Evolutionary conservation across 2,888 invertebrate genomes (phyloP), one percentile per base, ranked within the genome.

Genomic region (Autographa pulchrina): DNA sequence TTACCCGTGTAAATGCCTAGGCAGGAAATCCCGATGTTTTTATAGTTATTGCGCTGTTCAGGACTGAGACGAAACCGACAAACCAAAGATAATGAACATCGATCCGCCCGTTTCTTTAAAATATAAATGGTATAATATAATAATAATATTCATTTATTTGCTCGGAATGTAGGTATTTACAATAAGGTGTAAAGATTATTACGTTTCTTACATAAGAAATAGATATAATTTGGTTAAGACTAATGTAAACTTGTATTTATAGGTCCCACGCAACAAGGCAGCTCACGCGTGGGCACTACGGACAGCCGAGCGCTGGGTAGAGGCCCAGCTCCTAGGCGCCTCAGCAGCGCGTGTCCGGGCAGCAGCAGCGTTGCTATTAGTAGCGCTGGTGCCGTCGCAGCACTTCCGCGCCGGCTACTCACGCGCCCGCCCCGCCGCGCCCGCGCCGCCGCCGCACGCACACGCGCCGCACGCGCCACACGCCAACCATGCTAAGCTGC

Each of bases 211-310:
- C n/a, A n/a, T n/a, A n/a, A n/a, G n/a, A n/a, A n/a, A n/a, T n/a
- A n/a, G n/a, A n/a, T n/a, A n/a, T n/a, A n/a, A n/a, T n/a, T n/a
- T n/a, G n/a, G n/a, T n/a, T n/a, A n/a, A n/a, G n/a, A 25, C 25
- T 6, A 48, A n/a, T 6, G 48, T n/a, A 16, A n/a, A 8, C 1
- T 0, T 18, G 20, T 56, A 9, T 20, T 9, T 2, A 11, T 90
- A 89, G 96, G 97, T 97, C 1, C 98, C 98, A 0, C 97, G 99
- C 74, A 99, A 99, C 93, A 98, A 99, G 90, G 96, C 98, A 63
- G 98, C 98, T 0, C 99, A 99, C 92, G 97, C 98, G 62, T 99
- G 98, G 98, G 98, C 99, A 16, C 95, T 99, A n/a, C 98, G 97
- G 84, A 98, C 98, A n/a, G 97, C 99, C 84, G 98, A 99, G 81